Evolutionary conservation across 2,113 vertebrate species (phyloP).

Genomic region (Oreotrochilus melanogaster): DNA sequence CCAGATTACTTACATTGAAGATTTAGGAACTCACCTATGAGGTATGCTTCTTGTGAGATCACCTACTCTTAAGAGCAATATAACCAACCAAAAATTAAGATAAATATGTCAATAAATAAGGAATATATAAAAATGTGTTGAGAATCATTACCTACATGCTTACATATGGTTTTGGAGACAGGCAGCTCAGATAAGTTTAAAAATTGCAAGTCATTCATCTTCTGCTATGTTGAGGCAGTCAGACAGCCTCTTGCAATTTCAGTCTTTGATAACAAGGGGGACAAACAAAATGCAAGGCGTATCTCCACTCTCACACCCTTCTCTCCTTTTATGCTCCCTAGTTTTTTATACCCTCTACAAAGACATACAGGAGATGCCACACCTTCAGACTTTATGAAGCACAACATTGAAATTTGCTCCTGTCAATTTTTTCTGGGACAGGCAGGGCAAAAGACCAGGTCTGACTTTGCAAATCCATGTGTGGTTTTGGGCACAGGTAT

Average conservation of each 20-base stretch:
- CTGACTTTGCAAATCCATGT: neutral
- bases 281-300: neutral
- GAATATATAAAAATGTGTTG: neutral
- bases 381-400: neutral
- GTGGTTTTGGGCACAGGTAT: neutral
- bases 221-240: neutral
- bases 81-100: neutral
- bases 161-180: neutral
- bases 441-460: neutral
- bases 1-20: neutral
- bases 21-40: neutral
- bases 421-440: neutral
- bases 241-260: neutral
- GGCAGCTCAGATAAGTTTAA: neutral
- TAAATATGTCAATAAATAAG: neutral
- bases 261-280: neutral
- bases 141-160: neutral
- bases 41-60: neutral
- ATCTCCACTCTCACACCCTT: neutral
- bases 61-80: neutral
- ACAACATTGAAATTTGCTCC: neutral
- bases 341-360: neutral
- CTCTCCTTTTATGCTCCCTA: neutral
- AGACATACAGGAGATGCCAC: neutral
- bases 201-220: neutral